Base-by-base conservation (phyloP, 23 tunicate genomes). In the Botrylloides violaceus region DNA sequence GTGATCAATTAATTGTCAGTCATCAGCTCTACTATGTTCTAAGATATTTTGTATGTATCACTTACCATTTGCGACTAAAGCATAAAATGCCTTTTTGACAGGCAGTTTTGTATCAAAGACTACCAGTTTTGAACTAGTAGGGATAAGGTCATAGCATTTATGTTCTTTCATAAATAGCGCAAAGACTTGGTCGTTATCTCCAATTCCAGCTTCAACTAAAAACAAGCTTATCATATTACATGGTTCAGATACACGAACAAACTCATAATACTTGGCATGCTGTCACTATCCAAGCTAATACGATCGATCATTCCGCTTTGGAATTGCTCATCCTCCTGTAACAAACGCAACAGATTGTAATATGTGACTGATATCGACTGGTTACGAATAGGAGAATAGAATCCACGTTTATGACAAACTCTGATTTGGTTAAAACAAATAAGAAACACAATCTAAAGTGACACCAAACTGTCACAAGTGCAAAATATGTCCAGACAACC, bases 11-110 rank as follows among this genome's bases (percentile, higher is more conserved):
- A n/a, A n/a, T n/a, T n/a, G n/a, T n/a, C n/a, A n/a, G n/a, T n/a
- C n/a, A n/a, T n/a, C n/a, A n/a, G n/a, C n/a, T n/a, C n/a, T n/a
- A n/a, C n/a, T n/a, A n/a, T n/a, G n/a, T n/a, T n/a, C n/a, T n/a
- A n/a, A n/a, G n/a, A n/a, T n/a, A n/a, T n/a, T n/a, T n/a, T n/a
- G n/a, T n/a, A n/a, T n/a, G n/a, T n/a, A n/a, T n/a, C n/a, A n/a
- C 59, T 65, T 59, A 82, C 98, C 98, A 61, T 92, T 92, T 4
- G 98, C 98, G 18, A 92, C 98, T 6, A 92, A 79, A 2, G 98
- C 98, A 71, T 79, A 92, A 48, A 92, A 92, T 22, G 98, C 98
- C 56, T 92, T 92, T 49, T 92, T 92, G 34, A 92, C 98, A 2
- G 98, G 76, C 30, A 92, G 76, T 59, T 85, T 85, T 32, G 94